A percentile compares a stretch with the other conserved stretches of the same genome.
These are phyloP conservation scores for Regulus satrapa DNA, from an alignment of 2,113 vertebrate genomes.

Conservation along the genomic window DNA sequence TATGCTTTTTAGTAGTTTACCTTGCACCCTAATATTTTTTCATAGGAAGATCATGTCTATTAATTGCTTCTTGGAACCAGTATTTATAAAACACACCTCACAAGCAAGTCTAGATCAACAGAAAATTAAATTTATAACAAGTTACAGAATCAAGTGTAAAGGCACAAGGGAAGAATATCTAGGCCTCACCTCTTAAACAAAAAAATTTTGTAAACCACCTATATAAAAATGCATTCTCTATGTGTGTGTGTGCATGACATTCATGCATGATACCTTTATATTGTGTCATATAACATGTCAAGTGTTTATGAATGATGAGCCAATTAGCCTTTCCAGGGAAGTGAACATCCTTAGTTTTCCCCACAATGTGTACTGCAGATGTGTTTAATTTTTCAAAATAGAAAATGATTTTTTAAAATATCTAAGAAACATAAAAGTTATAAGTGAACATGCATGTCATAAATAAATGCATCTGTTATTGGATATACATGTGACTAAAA, in stretches of 20 bases:
- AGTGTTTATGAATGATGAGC: neutral
- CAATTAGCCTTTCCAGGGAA: neutral
- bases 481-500: neutral
- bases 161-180: neutral
- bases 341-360: neutral
- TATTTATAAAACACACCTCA: neutral
- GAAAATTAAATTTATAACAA: neutral
- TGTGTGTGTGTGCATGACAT: neutral
- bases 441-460: accelerated
- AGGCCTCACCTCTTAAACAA: neutral
- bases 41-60: neutral
- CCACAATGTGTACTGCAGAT: neutral
- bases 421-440: neutral
- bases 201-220: neutral
- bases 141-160: neutral
- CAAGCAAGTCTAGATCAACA: neutral
- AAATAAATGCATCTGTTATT: neutral
- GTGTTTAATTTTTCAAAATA: neutral
- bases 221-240: neutral
- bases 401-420: neutral
- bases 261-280: neutral
- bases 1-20: neutral
- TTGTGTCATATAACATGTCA: neutral
- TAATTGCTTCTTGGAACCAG: neutral
- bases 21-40: neutral